phyloP scores from a whole-genome alignment of 2,113 vertebrate species.

The Embiotoca jacksoni region DNA sequence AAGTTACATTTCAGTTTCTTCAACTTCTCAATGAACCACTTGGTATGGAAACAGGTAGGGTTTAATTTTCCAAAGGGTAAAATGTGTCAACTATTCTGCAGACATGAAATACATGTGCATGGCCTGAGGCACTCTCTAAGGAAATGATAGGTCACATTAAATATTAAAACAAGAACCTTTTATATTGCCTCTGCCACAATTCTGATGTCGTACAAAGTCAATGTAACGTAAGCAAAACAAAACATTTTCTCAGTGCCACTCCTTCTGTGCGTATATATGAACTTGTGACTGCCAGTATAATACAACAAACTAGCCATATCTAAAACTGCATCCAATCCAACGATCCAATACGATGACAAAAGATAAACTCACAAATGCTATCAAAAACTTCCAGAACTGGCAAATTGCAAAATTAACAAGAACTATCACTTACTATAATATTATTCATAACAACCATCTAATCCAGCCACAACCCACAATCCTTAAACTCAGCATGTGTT shows the following conservation, averaged over 20 bases:
- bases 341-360: too few relatives aligned
- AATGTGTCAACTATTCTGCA: conserved; percentile 24
- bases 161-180: conserved; percentile 42
- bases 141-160: conserved; percentile 33
- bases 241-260: not conserved
- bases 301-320: too few relatives aligned
- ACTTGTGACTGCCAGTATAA: not conserved
- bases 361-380: too few relatives aligned
- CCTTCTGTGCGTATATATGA: not conserved
- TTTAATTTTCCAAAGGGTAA: conserved; percentile 38
- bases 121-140: conserved; percentile 1
- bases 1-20: not conserved
- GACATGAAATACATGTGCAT: conserved; percentile 29
- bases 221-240: not conserved
- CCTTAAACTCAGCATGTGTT: not conserved
- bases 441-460: not conserved
- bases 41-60: not conserved
- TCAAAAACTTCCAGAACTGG: too few relatives aligned
- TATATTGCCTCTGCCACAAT: conserved; percentile 1
- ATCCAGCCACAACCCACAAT: not conserved
- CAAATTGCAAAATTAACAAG: not conserved
- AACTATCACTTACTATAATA: not conserved
- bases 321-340: too few relatives aligned
- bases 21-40: conserved; percentile 8
- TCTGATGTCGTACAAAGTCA: conserved; percentile 24